Conservation (phyloP, 92 coral and sea anemone genomes). For the Bergia sp. region DNA sequence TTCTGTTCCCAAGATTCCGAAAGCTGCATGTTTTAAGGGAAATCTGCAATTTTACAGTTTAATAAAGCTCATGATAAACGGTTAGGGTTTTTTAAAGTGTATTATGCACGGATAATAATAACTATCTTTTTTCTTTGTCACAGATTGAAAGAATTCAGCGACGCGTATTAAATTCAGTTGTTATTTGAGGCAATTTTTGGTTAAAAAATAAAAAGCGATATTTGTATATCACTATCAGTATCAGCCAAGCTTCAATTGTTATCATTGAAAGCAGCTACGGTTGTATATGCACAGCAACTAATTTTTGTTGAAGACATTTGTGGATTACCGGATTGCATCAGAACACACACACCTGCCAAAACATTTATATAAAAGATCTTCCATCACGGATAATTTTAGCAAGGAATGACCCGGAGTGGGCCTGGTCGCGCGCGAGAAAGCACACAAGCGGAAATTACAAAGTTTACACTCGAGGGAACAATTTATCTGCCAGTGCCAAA, state of each 20-base stretch:
- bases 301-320: not conserved
- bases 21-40: not conserved
- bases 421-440: not conserved
- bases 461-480: not conserved
- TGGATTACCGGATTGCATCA: not conserved
- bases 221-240: not conserved
- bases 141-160: not conserved
- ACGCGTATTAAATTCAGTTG: not conserved
- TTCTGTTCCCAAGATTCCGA: not conserved
- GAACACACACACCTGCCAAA: conserved; percentile 4
- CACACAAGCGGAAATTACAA: not conserved
- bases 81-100: too few relatives aligned
- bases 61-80: not conserved
- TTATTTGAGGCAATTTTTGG: not conserved
- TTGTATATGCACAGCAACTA: not conserved
- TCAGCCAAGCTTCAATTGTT: conserved; percentile 1
- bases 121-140: not conserved
- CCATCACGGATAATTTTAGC: conserved; percentile 39
- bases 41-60: not conserved
- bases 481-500: not conserved
- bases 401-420: not conserved
- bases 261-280: not conserved
- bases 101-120: not conserved
- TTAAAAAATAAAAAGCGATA: not conserved
- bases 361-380: not conserved